Evolutionary conservation across 2,888 invertebrate species (phyloP).

Genomic region (Endomychus coccineus): DNA sequence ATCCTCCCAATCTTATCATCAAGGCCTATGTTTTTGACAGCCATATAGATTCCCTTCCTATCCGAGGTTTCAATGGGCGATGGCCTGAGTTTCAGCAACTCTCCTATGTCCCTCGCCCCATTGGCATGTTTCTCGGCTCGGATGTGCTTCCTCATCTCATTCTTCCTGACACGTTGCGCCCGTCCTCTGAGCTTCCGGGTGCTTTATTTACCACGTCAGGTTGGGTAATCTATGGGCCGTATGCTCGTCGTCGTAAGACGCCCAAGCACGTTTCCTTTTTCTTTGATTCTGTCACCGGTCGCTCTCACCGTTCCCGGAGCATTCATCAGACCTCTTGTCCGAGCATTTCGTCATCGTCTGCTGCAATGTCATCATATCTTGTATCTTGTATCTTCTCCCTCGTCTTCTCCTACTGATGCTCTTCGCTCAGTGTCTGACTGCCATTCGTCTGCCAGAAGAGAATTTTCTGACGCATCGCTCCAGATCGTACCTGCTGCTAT

Average conservation of each 20-base stretch:
- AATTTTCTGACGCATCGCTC: no score
- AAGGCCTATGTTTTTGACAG: conserved; percentile 2
- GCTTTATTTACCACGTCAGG: conserved; percentile 1
- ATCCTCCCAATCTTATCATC: conserved; percentile 3
- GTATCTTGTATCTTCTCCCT: conserved; percentile 2
- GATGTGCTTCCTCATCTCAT: conserved; percentile 7
- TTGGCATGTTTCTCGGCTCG: conserved; percentile 5
- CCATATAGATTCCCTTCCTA: conserved; percentile 3
- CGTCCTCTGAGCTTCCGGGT: conserved; percentile 7
- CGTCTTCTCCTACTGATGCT: no score
- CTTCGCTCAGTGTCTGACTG: neutral
- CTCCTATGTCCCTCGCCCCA: conserved; percentile 2
- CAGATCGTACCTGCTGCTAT: no score
- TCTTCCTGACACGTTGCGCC: conserved; percentile 3
- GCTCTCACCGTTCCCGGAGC: neutral
- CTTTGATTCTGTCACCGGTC: neutral
- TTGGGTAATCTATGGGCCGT: conserved; percentile 3
- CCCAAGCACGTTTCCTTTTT: conserved; percentile 1
- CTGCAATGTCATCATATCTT: conserved; percentile 3
- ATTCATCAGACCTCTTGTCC: neutral
- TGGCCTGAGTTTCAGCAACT: conserved; percentile 4
- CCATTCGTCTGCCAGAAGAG: no score
- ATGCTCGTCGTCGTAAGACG: neutral
- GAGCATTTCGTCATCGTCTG: neutral
- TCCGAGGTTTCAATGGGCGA: neutral